These are phyloP conservation scores for Carlito syrichta DNA, from an alignment of 2,113 vertebrate species.

Conservation along the genomic window DNA sequence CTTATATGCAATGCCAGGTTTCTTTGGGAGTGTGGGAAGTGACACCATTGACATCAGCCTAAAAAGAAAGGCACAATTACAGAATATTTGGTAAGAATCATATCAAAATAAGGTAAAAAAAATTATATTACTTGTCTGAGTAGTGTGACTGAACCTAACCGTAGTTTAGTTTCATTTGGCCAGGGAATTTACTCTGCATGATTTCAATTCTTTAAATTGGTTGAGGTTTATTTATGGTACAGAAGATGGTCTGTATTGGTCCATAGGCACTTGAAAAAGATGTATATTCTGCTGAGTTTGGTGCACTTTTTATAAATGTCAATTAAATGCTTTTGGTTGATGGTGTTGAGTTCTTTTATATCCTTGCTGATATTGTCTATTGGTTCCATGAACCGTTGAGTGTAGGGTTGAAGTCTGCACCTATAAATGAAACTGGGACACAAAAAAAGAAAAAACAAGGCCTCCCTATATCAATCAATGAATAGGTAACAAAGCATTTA, in stretches of 20 bases:
- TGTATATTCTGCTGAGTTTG: not conserved
- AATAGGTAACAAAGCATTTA: not conserved
- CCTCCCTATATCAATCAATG: not conserved
- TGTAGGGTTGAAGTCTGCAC: not conserved
- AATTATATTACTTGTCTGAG: not conserved
- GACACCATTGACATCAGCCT: not conserved
- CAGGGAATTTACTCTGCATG: not conserved
- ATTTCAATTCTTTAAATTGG: conserved; percentile 23
- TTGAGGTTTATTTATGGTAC: not conserved
- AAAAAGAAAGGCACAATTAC: not conserved
- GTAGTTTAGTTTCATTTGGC: not conserved
- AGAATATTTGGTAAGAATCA: not conserved
- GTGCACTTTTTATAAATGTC: not conserved
- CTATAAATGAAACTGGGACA: not conserved
- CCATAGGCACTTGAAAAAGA: not conserved
- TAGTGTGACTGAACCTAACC: not conserved
- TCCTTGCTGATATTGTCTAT: not conserved
- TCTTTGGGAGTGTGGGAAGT: not conserved
- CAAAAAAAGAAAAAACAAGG: not conserved
- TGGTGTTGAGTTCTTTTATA: not conserved
- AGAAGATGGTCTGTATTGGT: not conserved
- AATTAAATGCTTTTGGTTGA: not conserved
- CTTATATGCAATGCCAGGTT: not conserved
- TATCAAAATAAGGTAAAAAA: not conserved
- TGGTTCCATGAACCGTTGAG: not conserved